Conservation (phyloP, 2,113 vertebrate genomes). For the Hemicordylus capensis region DNA sequence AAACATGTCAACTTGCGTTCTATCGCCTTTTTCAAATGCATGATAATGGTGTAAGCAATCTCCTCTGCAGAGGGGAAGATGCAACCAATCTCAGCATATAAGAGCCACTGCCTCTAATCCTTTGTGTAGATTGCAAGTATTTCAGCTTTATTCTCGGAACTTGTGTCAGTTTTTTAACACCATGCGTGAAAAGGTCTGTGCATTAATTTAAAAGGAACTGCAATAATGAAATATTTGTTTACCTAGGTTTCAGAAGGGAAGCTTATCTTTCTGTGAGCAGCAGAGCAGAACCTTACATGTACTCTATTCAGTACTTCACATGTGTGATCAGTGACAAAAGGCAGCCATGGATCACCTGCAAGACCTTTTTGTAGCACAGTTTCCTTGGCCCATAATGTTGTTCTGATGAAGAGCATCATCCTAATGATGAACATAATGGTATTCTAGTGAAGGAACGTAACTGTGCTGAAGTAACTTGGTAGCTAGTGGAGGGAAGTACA, state of each 20-base stretch:
- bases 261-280: slow-evolving; percentile 55
- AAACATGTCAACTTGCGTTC: slow-evolving; percentile 38
- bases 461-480: too few species aligned
- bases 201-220: slow-evolving; percentile 51
- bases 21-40: slow-evolving; percentile 33
- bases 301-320: slow-evolving; percentile 37
- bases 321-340: slow-evolving; percentile 19
- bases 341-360: slow-evolving; percentile 20
- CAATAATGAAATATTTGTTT: slow-evolving; percentile 67
- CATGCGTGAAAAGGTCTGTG: slow-evolving; percentile 44
- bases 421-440: too few species aligned
- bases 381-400: slow-evolving; percentile 32
- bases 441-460: too few species aligned
- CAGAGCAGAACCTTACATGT: slow-evolving; percentile 56
- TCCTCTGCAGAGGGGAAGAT: slow-evolving; percentile 40
- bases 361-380: slow-evolving; percentile 54
- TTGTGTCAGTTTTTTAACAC: slow-evolving; percentile 9
- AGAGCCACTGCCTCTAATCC: slow-evolving; percentile 26
- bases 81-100: not conserved
- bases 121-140: slow-evolving; percentile 25
- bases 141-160: slow-evolving; percentile 33
- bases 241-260: slow-evolving; percentile 54
- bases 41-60: slow-evolving; percentile 43
- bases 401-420: slow-evolving; percentile 34
- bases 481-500: too few species aligned